Evolutionary conservation across 37 sponge, comb jelly and placozoan species (phyloP).

Genomic region (Lycopodina hypogea): DNA sequence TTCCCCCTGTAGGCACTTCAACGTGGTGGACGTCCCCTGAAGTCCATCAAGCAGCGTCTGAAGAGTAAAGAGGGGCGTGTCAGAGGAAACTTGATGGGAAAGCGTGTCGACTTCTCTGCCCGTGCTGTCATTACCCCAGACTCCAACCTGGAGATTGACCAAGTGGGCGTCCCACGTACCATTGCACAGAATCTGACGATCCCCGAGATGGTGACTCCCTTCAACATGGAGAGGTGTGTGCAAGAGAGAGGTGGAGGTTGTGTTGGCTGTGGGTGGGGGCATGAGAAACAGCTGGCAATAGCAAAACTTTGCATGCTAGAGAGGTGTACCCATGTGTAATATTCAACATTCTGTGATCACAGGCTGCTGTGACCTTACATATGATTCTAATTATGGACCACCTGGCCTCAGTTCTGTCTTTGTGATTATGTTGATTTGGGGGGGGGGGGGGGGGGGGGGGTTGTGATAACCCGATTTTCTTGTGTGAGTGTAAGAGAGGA

Average conservation of each 20-base stretch:
- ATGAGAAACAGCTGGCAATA: neutral
- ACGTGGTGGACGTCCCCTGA: constrained; percentile 89
- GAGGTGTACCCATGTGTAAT: too few relatives aligned
- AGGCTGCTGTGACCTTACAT: too few relatives aligned
- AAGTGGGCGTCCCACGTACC: constrained; percentile 94
- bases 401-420: too few relatives aligned
- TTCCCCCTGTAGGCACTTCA: constrained; percentile 75
- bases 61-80: constrained; percentile 99
- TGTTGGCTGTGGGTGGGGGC: neutral
- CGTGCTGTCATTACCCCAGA: constrained; percentile 99
- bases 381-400: too few relatives aligned
- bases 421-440: too few relatives aligned
- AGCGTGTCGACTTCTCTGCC: constrained; percentile 99
- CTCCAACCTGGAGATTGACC: constrained; percentile 93
- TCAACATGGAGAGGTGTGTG: constrained; percentile 93
- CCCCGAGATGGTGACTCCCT: constrained; percentile 97
- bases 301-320: neutral
- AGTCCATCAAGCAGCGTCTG: constrained; percentile 94
- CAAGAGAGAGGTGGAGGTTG: neutral
- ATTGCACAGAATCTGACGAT: constrained; percentile 98
- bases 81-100: constrained; percentile 99
- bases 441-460: too few relatives aligned
- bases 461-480: too few relatives aligned
- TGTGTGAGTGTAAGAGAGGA: too few relatives aligned
- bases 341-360: too few relatives aligned